A percentile compares a stretch with the other conserved stretches of the same genome.
These are phyloP conservation scores for Trimorus sp. DNA, from an alignment of 2,888 invertebrate genomes.

Conservation along the genomic window DNA sequence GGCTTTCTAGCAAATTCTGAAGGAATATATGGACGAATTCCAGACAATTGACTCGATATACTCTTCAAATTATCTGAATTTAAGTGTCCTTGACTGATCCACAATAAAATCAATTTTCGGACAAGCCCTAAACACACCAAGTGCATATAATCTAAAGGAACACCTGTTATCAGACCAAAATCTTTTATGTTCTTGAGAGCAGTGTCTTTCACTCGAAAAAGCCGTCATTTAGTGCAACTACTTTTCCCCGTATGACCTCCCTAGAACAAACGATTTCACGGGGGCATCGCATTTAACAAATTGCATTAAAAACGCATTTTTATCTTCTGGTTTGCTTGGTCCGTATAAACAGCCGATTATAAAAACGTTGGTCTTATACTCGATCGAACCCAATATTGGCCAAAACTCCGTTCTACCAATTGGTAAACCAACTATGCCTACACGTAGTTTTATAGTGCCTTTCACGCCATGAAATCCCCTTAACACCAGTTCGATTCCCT, in stretches of 20 bases:
- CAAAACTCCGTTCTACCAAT: too few relatives aligned
- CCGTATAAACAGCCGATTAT: too few relatives aligned
- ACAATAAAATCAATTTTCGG: not conserved
- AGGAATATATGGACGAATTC: not conserved
- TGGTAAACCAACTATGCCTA: too few relatives aligned
- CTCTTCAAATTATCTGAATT: not conserved
- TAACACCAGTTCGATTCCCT: too few relatives aligned
- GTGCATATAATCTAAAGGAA: conserved; percentile 14
- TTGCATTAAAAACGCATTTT: too few relatives aligned
- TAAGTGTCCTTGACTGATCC: not conserved
- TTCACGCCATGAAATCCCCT: too few relatives aligned
- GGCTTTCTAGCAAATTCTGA: too few relatives aligned
- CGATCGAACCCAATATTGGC: too few relatives aligned
- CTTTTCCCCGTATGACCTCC: conserved; percentile 9
- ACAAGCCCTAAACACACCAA: not conserved
- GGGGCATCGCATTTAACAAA: too few relatives aligned
- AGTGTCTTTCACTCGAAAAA: conserved; percentile 16
- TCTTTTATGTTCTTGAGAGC: not conserved
- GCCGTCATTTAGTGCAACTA: conserved; percentile 23
- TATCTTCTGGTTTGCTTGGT: too few relatives aligned
- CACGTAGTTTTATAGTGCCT: too few relatives aligned
- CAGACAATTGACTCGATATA: not conserved
- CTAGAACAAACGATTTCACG: conserved; percentile 24
- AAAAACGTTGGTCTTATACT: too few relatives aligned
- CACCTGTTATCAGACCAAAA: not conserved